phyloP scores from a whole-genome alignment of 2,113 vertebrate genomes.

The Muscicapa adusta region DNA sequence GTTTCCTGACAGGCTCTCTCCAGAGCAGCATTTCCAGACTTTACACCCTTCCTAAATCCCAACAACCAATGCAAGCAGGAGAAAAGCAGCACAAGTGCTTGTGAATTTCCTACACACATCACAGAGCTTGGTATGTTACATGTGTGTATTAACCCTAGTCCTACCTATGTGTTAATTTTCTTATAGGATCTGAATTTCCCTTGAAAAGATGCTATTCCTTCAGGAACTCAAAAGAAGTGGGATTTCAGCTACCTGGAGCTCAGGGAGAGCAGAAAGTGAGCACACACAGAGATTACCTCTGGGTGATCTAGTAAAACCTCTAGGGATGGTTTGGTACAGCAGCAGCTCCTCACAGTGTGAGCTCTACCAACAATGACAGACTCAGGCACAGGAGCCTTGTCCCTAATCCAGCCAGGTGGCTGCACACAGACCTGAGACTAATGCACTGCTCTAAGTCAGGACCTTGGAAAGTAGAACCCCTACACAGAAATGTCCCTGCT shows the following conservation, averaged over 20 bases:
- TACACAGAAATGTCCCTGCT: not conserved
- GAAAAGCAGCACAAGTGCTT: not conserved
- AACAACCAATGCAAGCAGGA: not conserved
- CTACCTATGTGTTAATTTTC: not conserved
- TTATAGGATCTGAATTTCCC: not conserved
- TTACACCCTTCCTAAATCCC: not conserved
- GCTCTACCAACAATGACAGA: not conserved
- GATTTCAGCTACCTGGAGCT: not conserved
- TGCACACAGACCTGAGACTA: not conserved
- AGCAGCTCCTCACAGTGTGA: not conserved
- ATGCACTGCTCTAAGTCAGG: not conserved
- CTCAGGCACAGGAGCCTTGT: rapidly evolving
- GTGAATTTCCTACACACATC: too few relatives aligned
- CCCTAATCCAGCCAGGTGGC: not conserved
- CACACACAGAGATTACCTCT: not conserved
- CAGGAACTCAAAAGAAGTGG: not conserved
- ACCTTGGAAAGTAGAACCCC: not conserved
- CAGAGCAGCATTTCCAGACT: not conserved
- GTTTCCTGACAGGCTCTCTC: not conserved
- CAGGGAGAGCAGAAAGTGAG: not conserved
- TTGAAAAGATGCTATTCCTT: not conserved
- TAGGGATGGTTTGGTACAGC: not conserved
- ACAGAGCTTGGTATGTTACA: not conserved
- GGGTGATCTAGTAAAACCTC: too few relatives aligned
- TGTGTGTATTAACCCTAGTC: not conserved